Conservation (phyloP, 1,140 invertebrate genomes). For the Diorhabda carinulata region DNA sequence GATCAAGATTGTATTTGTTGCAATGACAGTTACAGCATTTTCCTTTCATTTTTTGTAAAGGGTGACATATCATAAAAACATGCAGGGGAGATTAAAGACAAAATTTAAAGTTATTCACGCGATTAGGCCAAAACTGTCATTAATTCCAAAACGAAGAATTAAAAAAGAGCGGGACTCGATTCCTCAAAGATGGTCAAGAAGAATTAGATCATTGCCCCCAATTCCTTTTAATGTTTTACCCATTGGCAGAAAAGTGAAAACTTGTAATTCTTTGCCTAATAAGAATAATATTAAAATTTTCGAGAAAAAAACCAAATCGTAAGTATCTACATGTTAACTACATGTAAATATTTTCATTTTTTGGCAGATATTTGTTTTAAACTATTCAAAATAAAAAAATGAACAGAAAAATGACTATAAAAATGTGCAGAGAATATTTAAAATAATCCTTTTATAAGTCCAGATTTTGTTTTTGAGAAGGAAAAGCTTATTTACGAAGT, state of each 20-base stretch:
- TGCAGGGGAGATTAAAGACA: slow-evolving; percentile 12
- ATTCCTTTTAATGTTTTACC: slow-evolving; percentile 14
- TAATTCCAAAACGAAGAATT: not conserved
- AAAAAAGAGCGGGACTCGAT: slow-evolving; percentile 1
- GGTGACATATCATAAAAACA: not conserved
- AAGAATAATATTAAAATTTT: not conserved
- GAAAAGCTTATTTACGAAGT: too few relatives aligned
- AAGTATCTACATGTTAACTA: not conserved
- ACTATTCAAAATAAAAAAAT: too few relatives aligned
- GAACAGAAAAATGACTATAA: too few relatives aligned
- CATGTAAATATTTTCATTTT: too few relatives aligned
- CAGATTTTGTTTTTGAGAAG: too few relatives aligned
- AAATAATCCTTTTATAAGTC: too few relatives aligned
- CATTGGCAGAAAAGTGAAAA: slow-evolving; percentile 2
- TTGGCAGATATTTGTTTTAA: too few relatives aligned
- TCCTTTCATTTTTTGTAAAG: too few relatives aligned
- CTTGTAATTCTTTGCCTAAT: not conserved
- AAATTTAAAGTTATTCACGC: slow-evolving; percentile 15
- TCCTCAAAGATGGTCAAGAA: slow-evolving; percentile 15
- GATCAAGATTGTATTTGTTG: too few relatives aligned
- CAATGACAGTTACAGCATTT: too few relatives aligned
- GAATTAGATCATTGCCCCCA: slow-evolving; percentile 18
- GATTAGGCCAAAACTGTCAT: not conserved
- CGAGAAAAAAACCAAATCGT: not conserved
- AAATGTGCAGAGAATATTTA: too few relatives aligned